Conservation (phyloP, 2,113 vertebrate species). For the Lagenorhynchus albirostris region DNA sequence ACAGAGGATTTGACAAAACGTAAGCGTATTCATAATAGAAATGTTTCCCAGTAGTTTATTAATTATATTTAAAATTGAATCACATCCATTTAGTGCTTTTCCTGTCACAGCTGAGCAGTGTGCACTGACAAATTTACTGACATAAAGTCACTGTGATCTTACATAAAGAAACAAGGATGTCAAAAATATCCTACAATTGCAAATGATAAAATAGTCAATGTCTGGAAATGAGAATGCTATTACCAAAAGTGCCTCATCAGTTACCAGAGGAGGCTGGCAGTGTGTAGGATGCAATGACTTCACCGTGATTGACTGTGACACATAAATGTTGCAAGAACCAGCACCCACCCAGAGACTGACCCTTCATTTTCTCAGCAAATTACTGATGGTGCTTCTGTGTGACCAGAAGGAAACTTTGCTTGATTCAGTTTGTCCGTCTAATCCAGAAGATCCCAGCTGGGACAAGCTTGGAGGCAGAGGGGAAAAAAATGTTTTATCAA, state of each 20-base stretch:
- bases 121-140: constrained; percentile 51
- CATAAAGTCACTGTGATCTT: constrained; percentile 56
- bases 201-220: constrained; percentile 44
- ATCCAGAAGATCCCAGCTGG: background rate
- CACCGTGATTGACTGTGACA: constrained; percentile 15
- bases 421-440: background rate
- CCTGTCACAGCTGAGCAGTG: constrained; percentile 37
- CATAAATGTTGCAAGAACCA: background rate
- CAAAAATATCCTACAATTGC: constrained; percentile 40
- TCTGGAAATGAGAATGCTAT: constrained; percentile 53
- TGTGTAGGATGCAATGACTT: background rate
- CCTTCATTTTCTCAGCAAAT: background rate
- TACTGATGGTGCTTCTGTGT: background rate
- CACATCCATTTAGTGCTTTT: constrained; percentile 51
- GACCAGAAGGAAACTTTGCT: background rate
- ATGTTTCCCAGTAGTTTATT: constrained; percentile 43
- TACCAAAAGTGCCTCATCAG: constrained; percentile 43
- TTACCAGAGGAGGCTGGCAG: constrained; percentile 40
- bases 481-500: background rate
- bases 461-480: background rate
- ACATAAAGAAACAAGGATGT: constrained; percentile 57
- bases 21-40: constrained; percentile 48
- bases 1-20: constrained; percentile 49
- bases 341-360: background rate
- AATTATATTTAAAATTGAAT: constrained; percentile 66